phyloP scores from a whole-genome alignment of 2,888 invertebrate genomes.

The Elmis aenea region DNA sequence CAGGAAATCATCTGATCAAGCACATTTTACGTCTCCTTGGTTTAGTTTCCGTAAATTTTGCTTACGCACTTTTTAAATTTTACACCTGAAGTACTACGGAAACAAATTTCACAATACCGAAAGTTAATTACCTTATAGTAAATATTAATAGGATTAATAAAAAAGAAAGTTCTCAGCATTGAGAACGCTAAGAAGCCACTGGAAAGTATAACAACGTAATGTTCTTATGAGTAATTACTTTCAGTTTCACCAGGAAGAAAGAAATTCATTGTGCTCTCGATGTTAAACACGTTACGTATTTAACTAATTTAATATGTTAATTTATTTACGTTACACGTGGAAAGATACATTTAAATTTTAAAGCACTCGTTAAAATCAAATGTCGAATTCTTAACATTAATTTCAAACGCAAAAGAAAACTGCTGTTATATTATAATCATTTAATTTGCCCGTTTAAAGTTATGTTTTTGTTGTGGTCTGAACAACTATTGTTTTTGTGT shows the following conservation, averaged over 20 bases:
- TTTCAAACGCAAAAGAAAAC: no score
- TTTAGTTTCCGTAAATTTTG: conserved; percentile 17
- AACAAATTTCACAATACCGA: conserved; percentile 11
- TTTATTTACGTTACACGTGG: no score
- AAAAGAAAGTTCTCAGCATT: conserved; percentile 21
- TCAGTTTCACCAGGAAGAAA: conserved; percentile 31
- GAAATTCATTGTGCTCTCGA: no score
- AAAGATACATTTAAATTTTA: no score
- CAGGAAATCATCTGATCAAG: conserved; percentile 30
- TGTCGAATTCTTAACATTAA: no score
- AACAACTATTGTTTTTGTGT: no score
- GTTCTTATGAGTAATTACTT: conserved; percentile 21
- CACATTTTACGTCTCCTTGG: conserved; percentile 20
- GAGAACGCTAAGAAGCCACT: conserved; percentile 11
- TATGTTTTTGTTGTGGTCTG: no score
- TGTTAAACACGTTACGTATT: no score
- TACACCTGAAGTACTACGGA: conserved; percentile 11
- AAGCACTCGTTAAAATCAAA: no score
- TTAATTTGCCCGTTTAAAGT: no score
- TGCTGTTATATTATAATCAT: no score
- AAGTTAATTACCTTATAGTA: conserved; percentile 17
- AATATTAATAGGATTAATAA: conserved; percentile 22
- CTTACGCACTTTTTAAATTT: conserved; percentile 10
- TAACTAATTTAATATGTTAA: no score
- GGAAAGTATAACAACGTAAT: conserved; percentile 20